These are phyloP conservation scores for Psophia crepitans DNA, from an alignment of 2,113 vertebrate genomes.

Conservation along the genomic window DNA sequence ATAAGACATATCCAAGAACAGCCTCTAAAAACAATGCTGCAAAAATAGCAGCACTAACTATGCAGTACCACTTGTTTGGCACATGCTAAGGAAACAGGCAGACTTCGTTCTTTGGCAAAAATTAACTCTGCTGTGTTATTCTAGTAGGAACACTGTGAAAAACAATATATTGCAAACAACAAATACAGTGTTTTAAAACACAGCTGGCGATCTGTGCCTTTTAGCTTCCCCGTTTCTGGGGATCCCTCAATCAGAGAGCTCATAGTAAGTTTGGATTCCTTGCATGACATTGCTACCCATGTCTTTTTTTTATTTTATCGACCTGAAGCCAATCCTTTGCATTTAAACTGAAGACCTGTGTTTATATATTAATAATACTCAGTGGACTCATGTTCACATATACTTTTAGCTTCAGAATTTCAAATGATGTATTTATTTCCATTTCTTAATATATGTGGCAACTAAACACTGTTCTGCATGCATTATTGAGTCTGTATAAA, in stretches of 20 bases:
- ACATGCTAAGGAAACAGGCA: neutral
- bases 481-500: neutral
- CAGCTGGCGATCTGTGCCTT: neutral
- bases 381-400: neutral
- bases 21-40: neutral
- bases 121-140: neutral
- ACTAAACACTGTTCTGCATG: neutral
- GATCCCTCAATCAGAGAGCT: neutral
- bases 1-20: slow-evolving; percentile 5
- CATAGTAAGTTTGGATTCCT: neutral
- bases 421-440: neutral
- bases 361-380: neutral
- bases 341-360: neutral
- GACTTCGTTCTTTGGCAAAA: neutral
- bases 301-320: neutral
- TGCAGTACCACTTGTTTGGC: neutral
- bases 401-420: neutral
- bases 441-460: neutral
- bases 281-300: neutral
- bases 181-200: neutral
- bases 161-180: neutral
- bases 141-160: neutral
- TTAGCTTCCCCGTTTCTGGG: neutral
- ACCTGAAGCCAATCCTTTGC: neutral
- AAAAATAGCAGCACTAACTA: slow-evolving; percentile 2